Evolutionary conservation across 2,113 vertebrate genomes (phyloP).

Genomic region (Progne subis): DNA sequence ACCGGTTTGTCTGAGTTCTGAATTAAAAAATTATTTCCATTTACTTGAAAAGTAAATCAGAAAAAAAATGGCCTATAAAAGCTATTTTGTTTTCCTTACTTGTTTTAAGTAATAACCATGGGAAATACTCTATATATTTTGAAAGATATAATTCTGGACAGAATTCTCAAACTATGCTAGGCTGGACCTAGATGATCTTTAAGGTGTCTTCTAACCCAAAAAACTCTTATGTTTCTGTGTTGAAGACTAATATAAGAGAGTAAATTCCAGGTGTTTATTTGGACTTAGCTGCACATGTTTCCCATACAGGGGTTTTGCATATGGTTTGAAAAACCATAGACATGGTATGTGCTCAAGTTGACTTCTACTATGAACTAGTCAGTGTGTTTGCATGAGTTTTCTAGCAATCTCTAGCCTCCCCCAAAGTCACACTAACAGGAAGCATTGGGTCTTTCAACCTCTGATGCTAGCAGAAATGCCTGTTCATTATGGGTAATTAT

Average conservation of each 20-base stretch:
- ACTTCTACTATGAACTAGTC: not conserved
- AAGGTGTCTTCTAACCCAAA: not conserved
- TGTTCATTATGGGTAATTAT: not conserved
- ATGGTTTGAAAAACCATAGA: not conserved
- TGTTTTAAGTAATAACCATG: not conserved
- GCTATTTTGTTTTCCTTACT: not conserved
- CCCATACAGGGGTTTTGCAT: rapidly evolving
- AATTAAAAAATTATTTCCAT: not conserved
- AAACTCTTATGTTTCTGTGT: not conserved
- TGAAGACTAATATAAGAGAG: not conserved
- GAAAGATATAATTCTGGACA: not conserved
- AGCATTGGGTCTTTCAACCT: not conserved
- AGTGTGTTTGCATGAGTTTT: not conserved
- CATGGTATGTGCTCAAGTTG: rapidly evolving
- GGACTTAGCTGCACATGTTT: not conserved
- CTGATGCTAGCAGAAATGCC: not conserved
- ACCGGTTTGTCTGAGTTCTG: not conserved
- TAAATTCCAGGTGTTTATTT: not conserved
- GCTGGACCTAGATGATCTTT: not conserved
- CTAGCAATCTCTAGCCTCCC: not conserved
- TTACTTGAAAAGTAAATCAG: not conserved
- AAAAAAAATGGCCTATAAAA: not conserved
- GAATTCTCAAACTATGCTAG: not conserved
- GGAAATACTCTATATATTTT: not conserved
- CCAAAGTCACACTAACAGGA: not conserved